phyloP scores from a whole-genome alignment of 2,113 vertebrate species.

The Osmerus mordax region DNA sequence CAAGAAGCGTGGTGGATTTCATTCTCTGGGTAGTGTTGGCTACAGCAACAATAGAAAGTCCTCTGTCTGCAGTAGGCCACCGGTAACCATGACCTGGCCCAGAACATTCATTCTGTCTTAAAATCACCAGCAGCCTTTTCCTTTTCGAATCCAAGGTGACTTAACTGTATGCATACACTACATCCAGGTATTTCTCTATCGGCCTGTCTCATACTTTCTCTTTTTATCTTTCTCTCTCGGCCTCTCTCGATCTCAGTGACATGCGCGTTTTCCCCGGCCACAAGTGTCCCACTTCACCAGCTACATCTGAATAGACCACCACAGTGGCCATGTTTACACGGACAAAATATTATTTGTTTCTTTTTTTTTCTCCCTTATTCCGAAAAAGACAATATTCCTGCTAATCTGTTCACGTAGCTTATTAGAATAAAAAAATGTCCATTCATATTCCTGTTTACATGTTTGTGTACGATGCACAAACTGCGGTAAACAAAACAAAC shows the following conservation, averaged over 20 bases:
- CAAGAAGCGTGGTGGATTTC: conserved; percentile 8
- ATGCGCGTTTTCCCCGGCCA: conserved; percentile 38
- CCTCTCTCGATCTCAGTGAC: conserved; percentile 24
- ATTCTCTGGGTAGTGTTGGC: conserved; percentile 55
- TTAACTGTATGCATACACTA: conserved; percentile 40
- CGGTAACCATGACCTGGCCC: conserved; percentile 31
- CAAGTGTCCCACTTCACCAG: conserved; percentile 39
- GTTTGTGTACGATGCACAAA: too few relatives aligned
- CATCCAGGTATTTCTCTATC: conserved; percentile 49
- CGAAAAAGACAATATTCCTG: too few relatives aligned
- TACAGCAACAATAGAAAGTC: conserved; percentile 45
- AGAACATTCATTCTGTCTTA: conserved; percentile 66
- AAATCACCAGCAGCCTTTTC: conserved; percentile 76
- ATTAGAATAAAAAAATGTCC: too few relatives aligned
- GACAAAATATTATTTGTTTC: not conserved
- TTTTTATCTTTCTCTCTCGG: not conserved
- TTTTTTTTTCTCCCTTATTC: not conserved
- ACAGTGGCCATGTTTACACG: conserved; percentile 1
- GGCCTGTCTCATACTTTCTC: conserved; percentile 14
- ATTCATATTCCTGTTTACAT: too few relatives aligned
- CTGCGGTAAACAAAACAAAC: too few relatives aligned
- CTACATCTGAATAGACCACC: conserved; percentile 32
- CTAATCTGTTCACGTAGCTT: too few relatives aligned
- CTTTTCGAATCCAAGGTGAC: conserved; percentile 54
- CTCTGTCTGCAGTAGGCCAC: conserved; percentile 51